Base-by-base conservation (phyloP, 2,888 invertebrate species). In the Amphipyra tragopoginis region DNA sequence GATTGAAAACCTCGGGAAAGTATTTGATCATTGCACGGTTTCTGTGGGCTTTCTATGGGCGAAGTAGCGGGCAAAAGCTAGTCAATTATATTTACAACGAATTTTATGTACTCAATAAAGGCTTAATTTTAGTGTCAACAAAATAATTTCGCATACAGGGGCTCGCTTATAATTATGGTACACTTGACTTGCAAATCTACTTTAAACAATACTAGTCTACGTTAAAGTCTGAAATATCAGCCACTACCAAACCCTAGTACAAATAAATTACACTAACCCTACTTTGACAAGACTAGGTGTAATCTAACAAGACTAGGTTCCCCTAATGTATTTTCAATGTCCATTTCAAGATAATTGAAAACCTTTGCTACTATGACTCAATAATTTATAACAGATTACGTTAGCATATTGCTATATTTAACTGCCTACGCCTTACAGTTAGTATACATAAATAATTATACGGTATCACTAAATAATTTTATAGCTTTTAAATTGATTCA, bases 301-400 rank as follows among this genome's bases (percentile, higher is more conserved):
- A 53, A 54, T 34, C 54, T 73, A 65, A 61, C 61, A 34, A 58
- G 47, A 50, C 52, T 49, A 40, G 49, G 52, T 72, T n/a, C 50
- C 15, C 29, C 8, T 69, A 72, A 72, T 72, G 68, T 58, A 70
- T 70, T 73, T 73, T 56, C 65, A 70, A 73, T 70, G 70, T 69
- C 10, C 61, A 40, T 57, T 74, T 70, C 53, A 59, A 62, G 59
- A 66, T 72, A 72, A 68, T 64, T 68, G 72, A 56, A 72, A 68
- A 59, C 59, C 50, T 53, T 43, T 8, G 45, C 53, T 54, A 52
- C 44, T 52, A 59, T 50, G 52, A 53, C 36, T 63, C 53, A 53
- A 64, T 72, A 50, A 56, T 64, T 63, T 67, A 63, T 34, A 43
- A n/a, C 33, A 50, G 45, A 47, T 72, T 11, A 42, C n/a, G n/a